phyloP scores from a whole-genome alignment of 2,797 vertebrate species.

The Hyperoplus lanceolatus region DNA sequence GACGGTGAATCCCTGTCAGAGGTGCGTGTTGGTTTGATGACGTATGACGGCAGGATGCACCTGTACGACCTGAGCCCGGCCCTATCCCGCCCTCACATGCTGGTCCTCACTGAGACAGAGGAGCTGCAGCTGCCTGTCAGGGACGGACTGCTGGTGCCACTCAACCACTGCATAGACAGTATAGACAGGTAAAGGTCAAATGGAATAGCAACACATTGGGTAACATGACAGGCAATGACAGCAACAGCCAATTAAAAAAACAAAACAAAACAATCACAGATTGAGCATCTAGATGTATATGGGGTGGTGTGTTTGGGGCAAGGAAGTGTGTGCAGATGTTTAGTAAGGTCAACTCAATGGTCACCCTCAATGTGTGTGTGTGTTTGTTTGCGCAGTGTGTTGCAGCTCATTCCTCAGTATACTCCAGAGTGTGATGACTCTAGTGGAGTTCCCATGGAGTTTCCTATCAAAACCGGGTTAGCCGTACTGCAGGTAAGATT shows the following conservation, averaged over 20 bases:
- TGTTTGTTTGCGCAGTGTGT: constrained; percentile 73
- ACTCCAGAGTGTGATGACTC: constrained; percentile 63
- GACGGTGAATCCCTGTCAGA: constrained; percentile 50
- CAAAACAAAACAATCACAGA: no score
- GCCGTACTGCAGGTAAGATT: constrained; percentile 81
- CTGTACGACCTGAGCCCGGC: constrained; percentile 85
- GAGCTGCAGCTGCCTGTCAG: constrained; percentile 85
- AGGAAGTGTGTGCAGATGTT: no score
- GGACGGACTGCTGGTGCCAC: constrained; percentile 85
- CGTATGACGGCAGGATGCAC: constrained; percentile 86
- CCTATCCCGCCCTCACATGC: constrained; percentile 87
- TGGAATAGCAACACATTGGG: no score
- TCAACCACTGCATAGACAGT: constrained; percentile 78
- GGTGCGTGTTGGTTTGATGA: constrained; percentile 85
- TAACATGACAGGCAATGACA: no score
- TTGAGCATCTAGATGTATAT: no score
- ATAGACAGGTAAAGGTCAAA: constrained; percentile 74
- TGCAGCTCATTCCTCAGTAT: constrained; percentile 81
- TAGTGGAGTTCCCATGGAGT: constrained; percentile 68
- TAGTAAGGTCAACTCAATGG: no score
- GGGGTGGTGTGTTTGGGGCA: no score
- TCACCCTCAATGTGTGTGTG: not conserved
- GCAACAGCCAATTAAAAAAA: no score
- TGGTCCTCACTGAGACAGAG: constrained; percentile 84
- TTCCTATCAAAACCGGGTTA: constrained; percentile 81